phyloP scores from a whole-genome alignment of 2,797 vertebrate species.

The Semaprochilodus insignis region DNA sequence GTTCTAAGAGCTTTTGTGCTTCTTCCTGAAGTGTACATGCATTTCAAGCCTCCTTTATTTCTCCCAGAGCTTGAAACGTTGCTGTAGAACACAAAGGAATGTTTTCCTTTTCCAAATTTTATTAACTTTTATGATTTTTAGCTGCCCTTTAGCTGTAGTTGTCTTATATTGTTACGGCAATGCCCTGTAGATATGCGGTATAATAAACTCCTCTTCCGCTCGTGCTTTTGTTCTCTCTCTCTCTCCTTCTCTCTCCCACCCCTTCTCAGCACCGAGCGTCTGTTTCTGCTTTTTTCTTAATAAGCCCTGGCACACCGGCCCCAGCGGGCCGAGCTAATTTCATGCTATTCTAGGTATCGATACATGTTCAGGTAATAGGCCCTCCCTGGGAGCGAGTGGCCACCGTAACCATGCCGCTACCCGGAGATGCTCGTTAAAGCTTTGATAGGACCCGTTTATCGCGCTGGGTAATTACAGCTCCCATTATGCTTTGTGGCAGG shows the following conservation, averaged over 20 bases:
- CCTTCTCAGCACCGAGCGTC: neutral
- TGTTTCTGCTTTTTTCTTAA: constrained; percentile 76
- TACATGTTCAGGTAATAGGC: constrained; percentile 66
- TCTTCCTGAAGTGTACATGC: constrained; percentile 41
- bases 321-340: constrained; percentile 79
- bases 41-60: constrained; percentile 52
- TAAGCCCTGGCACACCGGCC: constrained; percentile 77
- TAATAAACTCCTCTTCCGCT: constrained; percentile 64
- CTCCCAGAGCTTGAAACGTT: constrained; percentile 3
- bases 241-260: constrained; percentile 58
- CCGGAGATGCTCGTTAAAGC: constrained; percentile 52
- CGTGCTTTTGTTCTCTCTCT: constrained; percentile 56
- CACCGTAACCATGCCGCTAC: constrained; percentile 55
- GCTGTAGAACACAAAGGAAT: constrained; percentile 54
- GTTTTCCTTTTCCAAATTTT: constrained; percentile 49
- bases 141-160: neutral
- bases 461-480: constrained; percentile 29
- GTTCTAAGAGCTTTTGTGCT: neutral
- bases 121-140: constrained; percentile 63
- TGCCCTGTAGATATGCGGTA: constrained; percentile 66
- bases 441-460: constrained; percentile 56
- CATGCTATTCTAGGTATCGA: constrained; percentile 81
- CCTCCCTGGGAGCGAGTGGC: constrained; percentile 68
- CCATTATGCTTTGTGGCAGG: constrained; percentile 28
- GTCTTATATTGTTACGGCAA: neutral